A percentile compares a stretch with the other conserved stretches of the same genome.
Evolutionary conservation across 2,113 vertebrate genomes (phyloP).

Genomic region (Pterophyllum scalare): DNA sequence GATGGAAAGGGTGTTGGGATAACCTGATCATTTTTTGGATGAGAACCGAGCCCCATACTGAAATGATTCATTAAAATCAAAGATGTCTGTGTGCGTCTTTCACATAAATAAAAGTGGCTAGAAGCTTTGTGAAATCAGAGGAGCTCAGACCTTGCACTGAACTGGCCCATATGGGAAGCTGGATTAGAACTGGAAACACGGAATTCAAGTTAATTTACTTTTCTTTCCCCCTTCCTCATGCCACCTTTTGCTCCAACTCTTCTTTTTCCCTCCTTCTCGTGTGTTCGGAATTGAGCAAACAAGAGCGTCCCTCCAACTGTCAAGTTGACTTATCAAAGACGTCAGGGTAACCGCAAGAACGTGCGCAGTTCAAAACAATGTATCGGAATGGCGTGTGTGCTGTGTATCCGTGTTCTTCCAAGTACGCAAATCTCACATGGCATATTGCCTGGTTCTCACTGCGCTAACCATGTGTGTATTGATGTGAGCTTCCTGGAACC

Average conservation of each 20-base stretch:
- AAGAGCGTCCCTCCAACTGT: conserved; percentile 39
- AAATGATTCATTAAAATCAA: conserved; percentile 31
- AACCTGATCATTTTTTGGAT: conserved; percentile 19
- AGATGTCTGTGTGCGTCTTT: conserved; percentile 6
- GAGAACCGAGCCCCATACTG: background rate
- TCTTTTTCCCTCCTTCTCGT: background rate
- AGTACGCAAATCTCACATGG: conserved; percentile 63
- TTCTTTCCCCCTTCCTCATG: background rate
- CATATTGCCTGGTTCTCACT: conserved; percentile 50
- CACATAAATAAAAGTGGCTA: background rate
- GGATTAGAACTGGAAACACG: background rate
- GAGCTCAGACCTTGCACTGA: background rate
- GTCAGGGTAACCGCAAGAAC: conserved; percentile 41
- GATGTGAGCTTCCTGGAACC: conserved; percentile 59
- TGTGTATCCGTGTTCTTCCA: conserved; percentile 58
- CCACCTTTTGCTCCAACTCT: background rate
- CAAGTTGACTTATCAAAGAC: conserved; percentile 52
- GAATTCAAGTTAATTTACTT: background rate
- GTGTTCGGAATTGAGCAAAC: conserved; percentile 21
- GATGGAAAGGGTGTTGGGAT: conserved; percentile 19
- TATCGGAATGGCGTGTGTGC: conserved; percentile 22
- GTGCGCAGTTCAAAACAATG: conserved; percentile 57
- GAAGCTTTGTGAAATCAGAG: conserved; percentile 4
- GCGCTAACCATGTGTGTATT: conserved; percentile 53
- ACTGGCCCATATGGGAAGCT: conserved; percentile 2